Base-by-base conservation (phyloP, 2,113 vertebrate genomes). In the Vulpes vulpes region DNA sequence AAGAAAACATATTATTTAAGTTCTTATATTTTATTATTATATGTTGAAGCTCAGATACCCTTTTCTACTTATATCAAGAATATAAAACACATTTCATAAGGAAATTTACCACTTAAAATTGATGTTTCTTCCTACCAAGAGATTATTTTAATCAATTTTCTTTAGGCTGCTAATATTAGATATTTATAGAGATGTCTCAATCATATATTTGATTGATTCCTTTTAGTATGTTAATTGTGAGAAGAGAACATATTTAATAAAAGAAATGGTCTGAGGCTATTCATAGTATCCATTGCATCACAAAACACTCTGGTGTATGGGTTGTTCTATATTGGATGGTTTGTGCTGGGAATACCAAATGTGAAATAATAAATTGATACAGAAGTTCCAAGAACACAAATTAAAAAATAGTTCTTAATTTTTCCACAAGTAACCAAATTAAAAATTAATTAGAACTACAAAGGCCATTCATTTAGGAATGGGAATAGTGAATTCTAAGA, bases 291-390 rank as follows among this genome's bases (percentile, higher is more conserved):
- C 4, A 81, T 84, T 81, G 9, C 87, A 98, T 95, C 85, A 93
- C 49, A 89, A 94, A 97, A 89, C 5, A 25, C 82, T 96, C 55
- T 55, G 86, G 65, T 88, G 74, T 59, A 73, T 82, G 86, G 57
- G 32, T 85, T 82, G 88, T 20, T 97, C 67, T 88, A 32, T 95
- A 43, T 96, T 97, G 96, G 86, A 98, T 23, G 90, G 62, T 60
- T 17, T 96, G 60, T 88, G 92, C 96, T 71, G 55, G 32, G 69
- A 97, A 97, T 94, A 87, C 73, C 89, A 97, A 38, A 95, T 98
- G 91, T 94, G 90, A 97, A 91, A 64, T 91, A 96, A 98, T 96
- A 96, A 88, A 96, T 91, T 64, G 76, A 89, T 86, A 95, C 23
- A 95, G 59, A 95, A 84, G 43, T 27, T 96, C 43, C 73, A 95